Evolutionary conservation across 2,888 invertebrate genomes (phyloP).

Genomic region (Pelosia muscerda): DNA sequence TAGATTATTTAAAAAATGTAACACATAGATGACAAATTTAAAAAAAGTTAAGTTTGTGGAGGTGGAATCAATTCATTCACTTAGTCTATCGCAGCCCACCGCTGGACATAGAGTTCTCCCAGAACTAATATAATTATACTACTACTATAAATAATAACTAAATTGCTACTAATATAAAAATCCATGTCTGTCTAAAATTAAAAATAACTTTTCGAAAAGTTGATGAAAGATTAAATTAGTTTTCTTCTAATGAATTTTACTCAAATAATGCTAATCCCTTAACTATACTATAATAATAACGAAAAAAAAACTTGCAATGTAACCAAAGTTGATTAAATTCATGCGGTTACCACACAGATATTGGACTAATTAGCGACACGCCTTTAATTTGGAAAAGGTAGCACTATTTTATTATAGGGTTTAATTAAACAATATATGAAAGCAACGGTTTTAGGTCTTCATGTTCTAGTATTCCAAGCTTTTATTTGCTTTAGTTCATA

Average conservation of each 20-base stretch:
- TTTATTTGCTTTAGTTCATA: neutral
- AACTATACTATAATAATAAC: neutral
- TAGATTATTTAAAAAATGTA: neutral
- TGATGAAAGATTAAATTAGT: neutral
- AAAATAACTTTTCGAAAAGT: too few relatives aligned
- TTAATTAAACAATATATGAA: slow-evolving; percentile 9
- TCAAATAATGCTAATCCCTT: neutral
- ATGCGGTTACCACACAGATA: slow-evolving; percentile 16
- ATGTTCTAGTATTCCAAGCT: neutral
- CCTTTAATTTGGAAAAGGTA: slow-evolving; percentile 16
- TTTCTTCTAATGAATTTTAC: neutral
- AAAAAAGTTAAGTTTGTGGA: neutral
- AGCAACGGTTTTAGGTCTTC: neutral
- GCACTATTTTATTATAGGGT: neutral
- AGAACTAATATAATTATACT: too few relatives aligned
- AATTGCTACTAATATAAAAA: too few relatives aligned
- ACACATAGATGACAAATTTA: neutral
- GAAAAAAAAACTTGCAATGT: neutral
- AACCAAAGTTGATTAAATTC: neutral
- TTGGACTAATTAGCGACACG: slow-evolving; percentile 19
- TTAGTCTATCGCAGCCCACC: too few relatives aligned
- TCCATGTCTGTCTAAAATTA: too few relatives aligned
- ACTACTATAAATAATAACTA: too few relatives aligned
- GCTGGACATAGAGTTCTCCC: too few relatives aligned
- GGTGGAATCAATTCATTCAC: too few relatives aligned